Percentiles rank a stretch among this genome's conserved stretches.
phyloP scores from a whole-genome alignment of 2,888 invertebrate genomes.

The Tachina lurida region DNA sequence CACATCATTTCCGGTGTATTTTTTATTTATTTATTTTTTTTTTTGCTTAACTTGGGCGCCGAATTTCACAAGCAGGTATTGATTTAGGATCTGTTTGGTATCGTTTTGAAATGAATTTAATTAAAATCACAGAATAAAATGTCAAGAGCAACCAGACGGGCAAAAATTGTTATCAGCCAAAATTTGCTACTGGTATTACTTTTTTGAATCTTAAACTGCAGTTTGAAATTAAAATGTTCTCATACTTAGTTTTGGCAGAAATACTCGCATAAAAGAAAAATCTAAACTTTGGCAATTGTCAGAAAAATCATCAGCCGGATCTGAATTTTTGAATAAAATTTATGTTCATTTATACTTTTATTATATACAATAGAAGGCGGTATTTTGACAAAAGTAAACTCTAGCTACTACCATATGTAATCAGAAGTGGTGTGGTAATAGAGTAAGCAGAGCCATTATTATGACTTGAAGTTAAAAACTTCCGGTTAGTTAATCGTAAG shows the following conservation, averaged over 20 bases:
- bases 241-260: background rate
- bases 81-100: conserved; percentile 49
- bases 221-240: background rate
- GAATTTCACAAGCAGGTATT: conserved; percentile 61
- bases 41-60: conserved; percentile 62
- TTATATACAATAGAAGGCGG: no score
- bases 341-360: no score
- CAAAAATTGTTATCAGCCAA: conserved; percentile 29
- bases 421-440: no score
- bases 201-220: background rate
- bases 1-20: conserved; percentile 64
- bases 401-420: no score
- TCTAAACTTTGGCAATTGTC: background rate
- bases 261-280: background rate
- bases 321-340: no score
- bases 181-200: conserved; percentile 64
- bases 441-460: no score
- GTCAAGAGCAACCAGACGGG: conserved; percentile 6
- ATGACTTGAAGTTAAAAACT: no score
- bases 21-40: conserved; percentile 32
- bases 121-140: conserved; percentile 52
- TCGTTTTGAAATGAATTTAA: conserved; percentile 52
- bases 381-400: no score
- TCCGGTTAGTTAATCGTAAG: no score
- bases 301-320: no score